phyloP scores from a whole-genome alignment of 2,888 invertebrate genomes.

The Liposcelis brunnea region DNA sequence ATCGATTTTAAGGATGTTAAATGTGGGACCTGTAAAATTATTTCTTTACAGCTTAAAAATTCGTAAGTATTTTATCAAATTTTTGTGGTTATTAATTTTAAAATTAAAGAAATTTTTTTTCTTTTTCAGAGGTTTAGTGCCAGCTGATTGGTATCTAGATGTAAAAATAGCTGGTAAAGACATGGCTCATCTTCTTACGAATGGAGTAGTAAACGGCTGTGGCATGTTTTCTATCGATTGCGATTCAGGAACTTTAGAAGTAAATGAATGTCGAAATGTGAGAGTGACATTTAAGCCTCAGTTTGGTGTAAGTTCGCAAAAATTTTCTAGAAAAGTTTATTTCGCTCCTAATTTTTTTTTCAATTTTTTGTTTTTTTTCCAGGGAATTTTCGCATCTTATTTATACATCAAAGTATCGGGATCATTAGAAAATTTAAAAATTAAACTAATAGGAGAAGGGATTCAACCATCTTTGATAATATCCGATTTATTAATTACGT shows the following conservation, averaged over 20 bases:
- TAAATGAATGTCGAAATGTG: too few species aligned
- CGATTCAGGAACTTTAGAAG: too few species aligned
- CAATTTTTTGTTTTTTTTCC: slow-evolving; percentile 2
- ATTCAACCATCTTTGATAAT: slow-evolving; percentile 35
- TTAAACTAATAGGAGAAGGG: slow-evolving; percentile 35
- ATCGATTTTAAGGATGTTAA: slow-evolving; percentile 39
- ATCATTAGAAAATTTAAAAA: slow-evolving; percentile 30
- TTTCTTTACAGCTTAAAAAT: slow-evolving; percentile 36
- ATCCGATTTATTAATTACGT: slow-evolving; percentile 33
- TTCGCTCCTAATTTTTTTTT: not conserved
- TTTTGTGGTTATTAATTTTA: too few species aligned
- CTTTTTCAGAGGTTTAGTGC: slow-evolving; percentile 36
- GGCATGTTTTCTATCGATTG: too few species aligned
- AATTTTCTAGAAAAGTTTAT: too few species aligned
- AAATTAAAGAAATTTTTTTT: too few species aligned
- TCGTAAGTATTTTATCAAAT: slow-evolving; percentile 30
- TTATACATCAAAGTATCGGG: slow-evolving; percentile 30
- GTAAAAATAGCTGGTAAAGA: too few species aligned
- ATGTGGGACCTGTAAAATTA: slow-evolving; percentile 39
- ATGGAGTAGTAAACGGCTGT: too few species aligned
- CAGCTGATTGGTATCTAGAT: slow-evolving; percentile 32
- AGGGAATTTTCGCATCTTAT: slow-evolving; percentile 25
- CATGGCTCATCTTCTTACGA: too few species aligned
- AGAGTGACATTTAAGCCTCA: too few species aligned
- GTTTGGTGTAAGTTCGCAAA: too few species aligned